Base-by-base conservation (phyloP, 2,797 vertebrate species). In the Cuniculus paca region DNA sequence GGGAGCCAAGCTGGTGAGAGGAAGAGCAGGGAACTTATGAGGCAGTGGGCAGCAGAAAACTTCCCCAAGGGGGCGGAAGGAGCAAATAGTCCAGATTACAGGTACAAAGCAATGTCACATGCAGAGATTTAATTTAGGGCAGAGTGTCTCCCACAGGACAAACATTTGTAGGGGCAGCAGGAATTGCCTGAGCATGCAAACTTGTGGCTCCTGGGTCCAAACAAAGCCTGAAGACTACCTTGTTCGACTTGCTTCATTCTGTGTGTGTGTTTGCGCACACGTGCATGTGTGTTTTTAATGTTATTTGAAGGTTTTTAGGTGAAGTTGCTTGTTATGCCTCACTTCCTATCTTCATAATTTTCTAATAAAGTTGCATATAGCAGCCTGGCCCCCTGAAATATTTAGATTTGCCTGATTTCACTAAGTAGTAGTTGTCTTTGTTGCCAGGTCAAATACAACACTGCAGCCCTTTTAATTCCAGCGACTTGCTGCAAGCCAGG, bases 191-290 rank as follows among this genome's bases (percentile, higher is more conserved):
- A 80, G 74, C 6, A 52, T 58, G 61, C 42, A 88, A 45, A n/a
- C 81, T 2, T 11, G 74, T 31, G 74, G 31, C 22, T 0, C 2
- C 20, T 3, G 26, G 45, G 61, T 7, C 54, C 13, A 8, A 50
- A 42, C 3, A 48, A 58, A 91, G 45, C 39, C 94, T 54, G 58
- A 4, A n/a, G 50, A 78, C 48, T 13, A n/a, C 56, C 79, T 78
- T n/a, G 39, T 70, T 28, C 16, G 45, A 16, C 50, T 80, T 17
- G 6, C 60, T 58, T 61, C 9, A 1, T 14, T 16, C 9, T 14
- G 0, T 85, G 1, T 54, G 9, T 9, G 61, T 93, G 12, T 17
- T 0, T 88, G 2, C 54, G 9, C 9, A 61, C 9, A 16, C 31
- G 19, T 2, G 12, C 17, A 0, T 88, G 2, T 60, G 9, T 12